These are phyloP conservation scores for Microtus richardsoni DNA, from an alignment of 2,113 vertebrate genomes.

Conservation along the genomic window DNA sequence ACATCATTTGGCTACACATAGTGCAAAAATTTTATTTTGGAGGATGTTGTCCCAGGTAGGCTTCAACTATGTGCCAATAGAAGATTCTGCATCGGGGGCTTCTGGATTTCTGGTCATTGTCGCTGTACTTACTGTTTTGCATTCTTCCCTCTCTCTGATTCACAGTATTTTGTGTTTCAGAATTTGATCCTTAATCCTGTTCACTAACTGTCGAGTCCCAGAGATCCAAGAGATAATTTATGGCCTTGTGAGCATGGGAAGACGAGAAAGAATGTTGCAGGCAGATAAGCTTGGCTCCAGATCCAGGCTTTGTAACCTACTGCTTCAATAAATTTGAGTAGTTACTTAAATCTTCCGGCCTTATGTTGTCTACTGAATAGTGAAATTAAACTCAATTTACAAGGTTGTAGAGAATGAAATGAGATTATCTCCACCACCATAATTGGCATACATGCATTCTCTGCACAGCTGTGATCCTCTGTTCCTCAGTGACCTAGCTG, in stretches of 20 bases:
- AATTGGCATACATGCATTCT: neutral
- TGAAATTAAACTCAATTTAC: neutral
- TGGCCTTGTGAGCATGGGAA: neutral
- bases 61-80: neutral
- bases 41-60: neutral
- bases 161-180: neutral
- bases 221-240: neutral
- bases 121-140: neutral
- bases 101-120: neutral
- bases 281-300: neutral
- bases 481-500: neutral
- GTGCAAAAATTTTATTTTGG: neutral
- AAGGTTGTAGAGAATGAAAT: neutral
- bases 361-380: neutral
- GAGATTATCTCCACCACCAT: neutral
- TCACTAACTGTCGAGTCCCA: neutral
- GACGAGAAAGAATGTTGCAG: neutral
- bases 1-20: neutral
- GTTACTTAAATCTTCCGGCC: neutral
- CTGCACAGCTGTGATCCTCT: neutral
- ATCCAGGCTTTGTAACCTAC: neutral
- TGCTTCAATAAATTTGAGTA: neutral
- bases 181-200: neutral
- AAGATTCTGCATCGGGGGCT: neutral
- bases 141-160: neutral